Evolutionary conservation across 2,797 vertebrate species (phyloP), one percentile per base, ranked within the genome.

Genomic region (Helarctos malayanus): DNA sequence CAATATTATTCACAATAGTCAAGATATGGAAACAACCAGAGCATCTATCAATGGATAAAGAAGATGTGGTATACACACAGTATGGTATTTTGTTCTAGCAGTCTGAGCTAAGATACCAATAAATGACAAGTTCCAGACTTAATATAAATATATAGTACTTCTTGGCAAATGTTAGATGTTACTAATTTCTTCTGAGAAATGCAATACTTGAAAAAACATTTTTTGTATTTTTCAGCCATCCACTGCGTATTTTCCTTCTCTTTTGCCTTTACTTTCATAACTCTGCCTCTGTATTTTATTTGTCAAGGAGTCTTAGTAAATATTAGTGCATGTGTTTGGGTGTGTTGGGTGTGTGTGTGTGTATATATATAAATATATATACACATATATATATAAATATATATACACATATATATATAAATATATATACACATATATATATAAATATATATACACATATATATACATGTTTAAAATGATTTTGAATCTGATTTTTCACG

Each of bases 211-310:
- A 90, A 82, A 83, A 8, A 29, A 12, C 0, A 3, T 68, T 68
- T 85, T 59, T 85, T 85, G 23, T 69, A 75, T 89, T 94, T 71
- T 41, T 95, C 52, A 92, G 52, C 14, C n/a, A 76, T 11, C 0
- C 0, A 32, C 10, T 54, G 41, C 14, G 83, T n/a, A 84, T 69
- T 78, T 95, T 75, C 57, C n/a, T 92, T 76, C 41, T 65, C 21
- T 54, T 95, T 52, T 61, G 3, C 4, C 13, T 91, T 95, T 86
- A 69, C 18, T 93, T 91, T 92, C 35, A 85, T 52, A 61, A 92
- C 32, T 71, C 45, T 89, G 7, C 63, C 80, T 84, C 27, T 91
- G 0, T 27, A 88, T 63, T 92, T 93, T 61, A 21, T 82, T 73
- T 88, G 21, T 54, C 13, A 68, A 71, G 49, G n/a, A 83, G 23